These are phyloP conservation scores for Anodontia alba DNA, from an alignment of 2,888 invertebrate genomes.

Conservation along the genomic window DNA sequence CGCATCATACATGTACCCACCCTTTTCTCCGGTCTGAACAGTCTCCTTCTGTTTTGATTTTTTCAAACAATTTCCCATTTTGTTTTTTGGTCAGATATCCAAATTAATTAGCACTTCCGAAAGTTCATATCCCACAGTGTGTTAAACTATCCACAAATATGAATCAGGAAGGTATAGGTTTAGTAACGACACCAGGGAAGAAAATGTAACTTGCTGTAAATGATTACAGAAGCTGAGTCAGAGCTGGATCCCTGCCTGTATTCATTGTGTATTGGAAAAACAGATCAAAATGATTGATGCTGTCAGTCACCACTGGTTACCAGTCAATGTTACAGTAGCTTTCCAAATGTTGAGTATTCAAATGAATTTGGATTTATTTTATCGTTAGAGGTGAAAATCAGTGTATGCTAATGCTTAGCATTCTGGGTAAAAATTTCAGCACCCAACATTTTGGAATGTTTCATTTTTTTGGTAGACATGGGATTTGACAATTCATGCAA, in stretches of 20 bases:
- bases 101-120: background rate
- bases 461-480: too few species aligned
- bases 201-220: background rate
- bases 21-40: background rate
- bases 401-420: too few species aligned
- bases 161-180: too few species aligned
- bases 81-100: background rate
- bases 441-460: too few species aligned
- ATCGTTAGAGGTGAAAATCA: too few species aligned
- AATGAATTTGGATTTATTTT: too few species aligned
- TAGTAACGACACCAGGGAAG: background rate
- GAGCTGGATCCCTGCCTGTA: conserved; percentile 5
- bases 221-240: background rate
- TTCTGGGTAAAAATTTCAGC: too few species aligned
- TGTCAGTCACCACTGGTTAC: conserved; percentile 3
- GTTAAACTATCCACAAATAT: conserved; percentile 13
- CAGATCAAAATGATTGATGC: conserved; percentile 2
- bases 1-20: too few species aligned
- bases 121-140: conserved; percentile 1
- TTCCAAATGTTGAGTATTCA: background rate
- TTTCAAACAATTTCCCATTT: conserved; percentile 13
- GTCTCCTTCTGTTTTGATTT: conserved; percentile 1
- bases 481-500: too few species aligned
- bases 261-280: background rate
- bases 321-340: conserved; percentile 2